phyloP scores from a whole-genome alignment of 23 tunicate genomes.

The Ascidia mentula region DNA sequence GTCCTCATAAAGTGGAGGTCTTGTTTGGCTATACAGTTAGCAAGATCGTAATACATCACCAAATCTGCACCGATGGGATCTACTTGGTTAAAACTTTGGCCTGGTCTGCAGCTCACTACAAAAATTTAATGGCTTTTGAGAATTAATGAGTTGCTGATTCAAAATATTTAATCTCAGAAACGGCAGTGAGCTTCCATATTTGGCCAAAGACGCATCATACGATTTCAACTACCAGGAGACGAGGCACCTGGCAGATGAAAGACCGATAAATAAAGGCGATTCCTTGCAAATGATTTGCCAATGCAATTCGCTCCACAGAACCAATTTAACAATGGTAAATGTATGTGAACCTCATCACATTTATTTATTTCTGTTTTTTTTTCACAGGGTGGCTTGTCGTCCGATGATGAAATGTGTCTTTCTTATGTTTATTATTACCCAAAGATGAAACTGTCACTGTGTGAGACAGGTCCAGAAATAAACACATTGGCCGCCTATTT shows the following conservation, averaged over 20 bases:
- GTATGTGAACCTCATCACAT: no score
- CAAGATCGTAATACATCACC: no score
- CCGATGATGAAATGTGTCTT: not conserved
- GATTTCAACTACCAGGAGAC: constrained; percentile 51
- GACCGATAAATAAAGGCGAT: constrained; percentile 22
- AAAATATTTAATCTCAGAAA: constrained; percentile 20
- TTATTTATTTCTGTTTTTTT: no score
- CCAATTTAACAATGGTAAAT: constrained; percentile 30
- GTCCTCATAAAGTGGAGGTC: no score
- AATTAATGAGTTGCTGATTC: no score
- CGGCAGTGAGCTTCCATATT: constrained; percentile 28
- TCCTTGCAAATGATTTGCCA: constrained; percentile 40
- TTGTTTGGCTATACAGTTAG: no score
- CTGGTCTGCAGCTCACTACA: no score
- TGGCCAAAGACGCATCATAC: constrained; percentile 35
- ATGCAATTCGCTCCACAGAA: constrained; percentile 25
- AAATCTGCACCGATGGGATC: no score
- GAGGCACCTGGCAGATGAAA: constrained; percentile 15
- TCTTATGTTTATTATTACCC: constrained; percentile 4
- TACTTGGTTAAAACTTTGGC: no score
- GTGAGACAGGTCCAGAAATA: constrained; percentile 10
- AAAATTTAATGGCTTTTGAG: no score
- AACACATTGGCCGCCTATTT: not conserved
- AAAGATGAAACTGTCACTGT: constrained; percentile 6
- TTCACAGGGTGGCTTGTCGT: not conserved